phyloP scores from a whole-genome alignment of 2,888 invertebrate genomes.

The Drosophila maculinotata region DNA sequence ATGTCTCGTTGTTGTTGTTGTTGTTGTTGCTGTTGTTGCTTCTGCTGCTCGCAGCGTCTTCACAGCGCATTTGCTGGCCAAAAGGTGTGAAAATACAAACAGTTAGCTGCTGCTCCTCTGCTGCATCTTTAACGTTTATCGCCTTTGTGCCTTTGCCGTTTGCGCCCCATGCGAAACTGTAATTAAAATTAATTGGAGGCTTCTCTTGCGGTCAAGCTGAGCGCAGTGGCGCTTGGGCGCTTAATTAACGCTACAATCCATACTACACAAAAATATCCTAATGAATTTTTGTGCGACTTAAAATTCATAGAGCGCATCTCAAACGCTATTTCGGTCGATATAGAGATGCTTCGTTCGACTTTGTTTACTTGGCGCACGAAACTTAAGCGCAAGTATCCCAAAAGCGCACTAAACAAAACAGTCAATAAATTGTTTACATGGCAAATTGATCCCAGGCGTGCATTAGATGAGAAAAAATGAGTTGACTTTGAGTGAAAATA shows the following conservation, averaged over 20 bases:
- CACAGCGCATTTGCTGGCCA: slow-evolving; percentile 75
- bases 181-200: slow-evolving; percentile 80
- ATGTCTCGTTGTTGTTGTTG: slow-evolving; percentile 33
- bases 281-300: slow-evolving; percentile 60
- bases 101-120: slow-evolving; percentile 54
- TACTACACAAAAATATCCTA: slow-evolving; percentile 40
- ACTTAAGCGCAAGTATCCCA: slow-evolving; percentile 66
- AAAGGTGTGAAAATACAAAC: slow-evolving; percentile 80
- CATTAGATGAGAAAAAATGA: slow-evolving; percentile 80
- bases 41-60: slow-evolving; percentile 43
- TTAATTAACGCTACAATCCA: slow-evolving; percentile 63
- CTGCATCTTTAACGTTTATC: slow-evolving; percentile 68
- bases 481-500: slow-evolving; percentile 76
- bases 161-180: slow-evolving; percentile 59
- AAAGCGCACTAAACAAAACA: slow-evolving; percentile 78
- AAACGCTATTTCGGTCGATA: slow-evolving; percentile 24
- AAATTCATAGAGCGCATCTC: slow-evolving; percentile 51
- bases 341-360: slow-evolving; percentile 17
- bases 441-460: slow-evolving; percentile 78
- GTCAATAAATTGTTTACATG: slow-evolving; percentile 82
- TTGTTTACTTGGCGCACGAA: slow-evolving; percentile 41
- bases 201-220: slow-evolving; percentile 63
- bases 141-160: slow-evolving; percentile 36
- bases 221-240: slow-evolving; percentile 30
- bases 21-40: slow-evolving; percentile 17